These are phyloP conservation scores for Caenorhabditis sp. DNA, from an alignment of 2,888 invertebrate genomes.

Conservation along the genomic window DNA sequence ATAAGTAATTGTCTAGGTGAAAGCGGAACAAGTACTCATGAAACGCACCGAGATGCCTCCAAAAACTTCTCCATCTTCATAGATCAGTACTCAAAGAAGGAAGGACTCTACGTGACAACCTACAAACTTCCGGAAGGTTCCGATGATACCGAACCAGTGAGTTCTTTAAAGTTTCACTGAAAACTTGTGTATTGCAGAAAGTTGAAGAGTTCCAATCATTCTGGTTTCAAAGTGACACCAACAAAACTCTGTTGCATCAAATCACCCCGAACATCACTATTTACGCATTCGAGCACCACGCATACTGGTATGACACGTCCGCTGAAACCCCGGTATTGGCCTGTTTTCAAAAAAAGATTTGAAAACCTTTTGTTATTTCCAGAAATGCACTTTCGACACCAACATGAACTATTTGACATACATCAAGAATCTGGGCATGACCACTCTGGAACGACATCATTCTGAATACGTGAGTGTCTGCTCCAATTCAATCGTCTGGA, in stretches of 20 bases:
- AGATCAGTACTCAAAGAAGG: constrained; percentile 55
- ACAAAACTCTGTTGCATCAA: constrained; percentile 54
- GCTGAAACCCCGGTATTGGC: constrained; percentile 2
- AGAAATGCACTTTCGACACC: constrained; percentile 50
- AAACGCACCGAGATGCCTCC: constrained; percentile 51
- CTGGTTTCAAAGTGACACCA: constrained; percentile 60
- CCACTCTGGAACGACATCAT: constrained; percentile 46
- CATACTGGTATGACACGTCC: constrained; percentile 57
- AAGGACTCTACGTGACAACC: constrained; percentile 54
- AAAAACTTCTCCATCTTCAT: constrained; percentile 59
- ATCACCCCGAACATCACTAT: constrained; percentile 53
- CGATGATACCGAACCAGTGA: constrained; percentile 21
- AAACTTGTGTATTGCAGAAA: constrained; percentile 30
- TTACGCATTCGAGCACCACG: constrained; percentile 51
- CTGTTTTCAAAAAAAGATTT: constrained; percentile 1
- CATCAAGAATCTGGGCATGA: constrained; percentile 60
- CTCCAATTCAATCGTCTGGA: neutral
- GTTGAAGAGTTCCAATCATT: constrained; percentile 53
- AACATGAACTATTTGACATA: constrained; percentile 55
- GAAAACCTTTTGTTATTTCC: constrained; percentile 14
- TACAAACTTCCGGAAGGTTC: constrained; percentile 42
- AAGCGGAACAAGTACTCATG: constrained; percentile 25
- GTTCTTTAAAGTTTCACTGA: neutral
- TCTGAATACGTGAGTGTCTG: constrained; percentile 47
- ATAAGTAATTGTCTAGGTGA: constrained; percentile 30